Evolutionary conservation across 2,888 invertebrate species (phyloP).

Genomic region (Lordiphosa andalusiaca): DNA sequence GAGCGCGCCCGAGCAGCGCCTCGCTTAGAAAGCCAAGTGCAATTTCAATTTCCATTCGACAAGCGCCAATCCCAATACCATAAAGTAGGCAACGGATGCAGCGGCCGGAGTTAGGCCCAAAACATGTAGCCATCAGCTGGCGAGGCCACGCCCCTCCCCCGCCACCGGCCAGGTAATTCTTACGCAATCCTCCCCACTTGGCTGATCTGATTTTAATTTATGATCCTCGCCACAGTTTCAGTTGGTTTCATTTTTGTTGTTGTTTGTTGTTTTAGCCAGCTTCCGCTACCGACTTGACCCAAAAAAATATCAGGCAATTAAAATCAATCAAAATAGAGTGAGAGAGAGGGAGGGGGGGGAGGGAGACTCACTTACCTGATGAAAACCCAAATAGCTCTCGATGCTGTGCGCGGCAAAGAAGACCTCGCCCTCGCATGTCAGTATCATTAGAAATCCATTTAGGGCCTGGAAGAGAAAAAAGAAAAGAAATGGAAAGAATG

Average conservation of each 20-base stretch:
- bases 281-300: conserved; percentile 58
- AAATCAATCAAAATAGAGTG: conserved; percentile 60
- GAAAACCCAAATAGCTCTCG: conserved; percentile 99
- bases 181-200: conserved; percentile 76
- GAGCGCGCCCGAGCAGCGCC: too few species aligned
- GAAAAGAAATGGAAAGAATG: conserved; percentile 33
- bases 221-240: conserved; percentile 33
- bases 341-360: not conserved
- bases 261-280: conserved; percentile 30
- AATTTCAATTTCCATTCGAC: conserved; percentile 75
- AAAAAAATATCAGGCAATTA: conserved; percentile 62
- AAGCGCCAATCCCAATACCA: conserved; percentile 64
- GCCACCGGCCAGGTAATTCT: conserved; percentile 32
- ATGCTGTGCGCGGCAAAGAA: conserved; percentile 99
- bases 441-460: conserved; percentile 99
- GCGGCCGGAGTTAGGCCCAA: conserved; percentile 59
- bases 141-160: conserved; percentile 2
- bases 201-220: conserved; percentile 79
- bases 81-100: conserved; percentile 60
- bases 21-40: conserved; percentile 65
- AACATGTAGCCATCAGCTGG: conserved; percentile 52
- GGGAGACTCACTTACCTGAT: conserved; percentile 89
- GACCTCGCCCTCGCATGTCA: conserved; percentile 99
- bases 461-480: conserved; percentile 89
- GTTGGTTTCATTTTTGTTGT: not conserved